These are phyloP conservation scores for Aplochiton taeniatus DNA, from an alignment of 2,797 vertebrate genomes.

Conservation along the genomic window DNA sequence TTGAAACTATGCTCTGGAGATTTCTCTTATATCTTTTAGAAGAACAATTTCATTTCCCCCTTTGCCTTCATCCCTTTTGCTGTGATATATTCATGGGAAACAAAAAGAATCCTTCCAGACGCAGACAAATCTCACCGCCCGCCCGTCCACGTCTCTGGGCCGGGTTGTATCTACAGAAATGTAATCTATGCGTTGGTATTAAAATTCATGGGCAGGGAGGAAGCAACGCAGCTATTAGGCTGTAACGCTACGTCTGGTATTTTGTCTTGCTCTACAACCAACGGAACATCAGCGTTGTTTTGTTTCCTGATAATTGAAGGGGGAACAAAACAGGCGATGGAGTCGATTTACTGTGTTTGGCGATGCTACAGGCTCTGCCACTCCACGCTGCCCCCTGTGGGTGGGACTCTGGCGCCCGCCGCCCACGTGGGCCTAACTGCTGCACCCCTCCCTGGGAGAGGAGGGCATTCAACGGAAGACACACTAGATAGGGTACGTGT, in stretches of 20 bases:
- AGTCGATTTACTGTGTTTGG: too few species aligned
- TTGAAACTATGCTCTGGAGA: constrained; percentile 32
- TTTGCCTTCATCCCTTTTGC: constrained; percentile 35
- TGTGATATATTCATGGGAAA: constrained; percentile 74
- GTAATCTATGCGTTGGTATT: constrained; percentile 64
- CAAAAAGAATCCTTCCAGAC: constrained; percentile 60
- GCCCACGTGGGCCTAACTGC: too few species aligned
- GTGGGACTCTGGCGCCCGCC: too few species aligned
- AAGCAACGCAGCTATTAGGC: constrained; percentile 55
- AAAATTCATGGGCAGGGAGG: constrained; percentile 74
- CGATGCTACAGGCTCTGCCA: too few species aligned
- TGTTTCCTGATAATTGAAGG: too few species aligned
- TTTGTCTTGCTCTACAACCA: too few species aligned
- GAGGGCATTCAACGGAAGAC: too few species aligned
- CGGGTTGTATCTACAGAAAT: constrained; percentile 65
- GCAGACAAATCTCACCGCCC: constrained; percentile 56
- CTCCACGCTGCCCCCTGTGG: too few species aligned
- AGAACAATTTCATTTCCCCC: constrained; percentile 45
- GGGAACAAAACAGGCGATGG: too few species aligned
- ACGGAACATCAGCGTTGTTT: too few species aligned
- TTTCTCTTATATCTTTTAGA: constrained; percentile 44
- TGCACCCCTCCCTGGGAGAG: too few species aligned
- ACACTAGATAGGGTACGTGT: too few species aligned
- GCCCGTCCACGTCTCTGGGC: constrained; percentile 52
- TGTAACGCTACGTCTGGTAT: constrained; percentile 22